phyloP scores from a whole-genome alignment of 1,140 invertebrate species.

The Drosophila punjabiensis region DNA sequence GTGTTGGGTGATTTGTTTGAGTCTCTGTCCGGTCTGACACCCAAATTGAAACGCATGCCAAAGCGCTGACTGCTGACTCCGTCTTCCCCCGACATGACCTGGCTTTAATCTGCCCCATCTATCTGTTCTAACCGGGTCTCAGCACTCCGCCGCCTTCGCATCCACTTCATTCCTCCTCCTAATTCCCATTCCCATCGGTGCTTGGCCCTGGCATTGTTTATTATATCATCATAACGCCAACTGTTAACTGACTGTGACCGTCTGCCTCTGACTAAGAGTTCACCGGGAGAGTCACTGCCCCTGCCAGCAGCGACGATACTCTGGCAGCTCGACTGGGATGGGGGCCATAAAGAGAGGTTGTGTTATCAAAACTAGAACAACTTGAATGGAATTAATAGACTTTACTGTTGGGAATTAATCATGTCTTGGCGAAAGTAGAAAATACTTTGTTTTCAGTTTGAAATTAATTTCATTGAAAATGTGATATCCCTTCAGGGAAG shows the following conservation, averaged over 20 bases:
- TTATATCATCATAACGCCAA: conserved; percentile 77
- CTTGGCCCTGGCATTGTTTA: conserved; percentile 54
- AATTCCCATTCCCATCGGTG: conserved; percentile 14
- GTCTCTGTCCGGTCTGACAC: conserved; percentile 32
- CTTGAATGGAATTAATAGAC: conserved; percentile 37
- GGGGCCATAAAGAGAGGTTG: conserved; percentile 12
- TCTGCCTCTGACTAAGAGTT: conserved; percentile 42
- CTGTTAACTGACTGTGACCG: conserved; percentile 81
- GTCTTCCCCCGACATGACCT: conserved; percentile 36
- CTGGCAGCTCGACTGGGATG: conserved; percentile 17
- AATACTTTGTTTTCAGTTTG: background rate
- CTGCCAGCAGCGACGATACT: conserved; percentile 22
- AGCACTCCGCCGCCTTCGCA: conserved; percentile 8
- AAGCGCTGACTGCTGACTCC: conserved; percentile 38
- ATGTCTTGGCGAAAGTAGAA: background rate
- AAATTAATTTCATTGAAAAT: background rate
- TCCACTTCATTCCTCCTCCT: conserved; percentile 2
- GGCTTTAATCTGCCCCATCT: conserved; percentile 33
- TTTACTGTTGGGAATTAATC: conserved; percentile 31
- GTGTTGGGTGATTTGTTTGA: conserved; percentile 55
- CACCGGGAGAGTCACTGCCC: conserved; percentile 52
- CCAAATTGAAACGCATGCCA: conserved; percentile 46
- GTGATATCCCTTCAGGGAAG: background rate
- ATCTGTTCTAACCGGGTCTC: conserved; percentile 24
- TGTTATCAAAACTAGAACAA: conserved; percentile 46